Evolutionary conservation across 2,113 vertebrate genomes (phyloP), one percentile per base, ranked within the genome.

Genomic region (Craseonycteris thonglongyai): DNA sequence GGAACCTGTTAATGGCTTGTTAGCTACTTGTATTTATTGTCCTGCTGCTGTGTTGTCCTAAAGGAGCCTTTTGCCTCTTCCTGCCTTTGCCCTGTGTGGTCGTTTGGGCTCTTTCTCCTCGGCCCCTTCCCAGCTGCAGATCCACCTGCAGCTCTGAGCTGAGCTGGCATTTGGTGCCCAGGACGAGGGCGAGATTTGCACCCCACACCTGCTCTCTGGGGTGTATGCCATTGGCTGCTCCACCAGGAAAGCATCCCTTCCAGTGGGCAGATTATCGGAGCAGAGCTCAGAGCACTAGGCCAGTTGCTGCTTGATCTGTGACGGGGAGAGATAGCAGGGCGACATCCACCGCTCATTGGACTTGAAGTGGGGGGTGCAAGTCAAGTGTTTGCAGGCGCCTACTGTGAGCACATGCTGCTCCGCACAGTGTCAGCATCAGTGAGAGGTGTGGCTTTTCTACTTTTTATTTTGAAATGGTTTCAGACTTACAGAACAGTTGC

Each of bases 391-490:
- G 28, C 28, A 15, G 18, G 76, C 42, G 0, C 28, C n/a, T 7
- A 4, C 5, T 8, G 83, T 40, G 76, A 12, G 79, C n/a, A 7
- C 38, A 45, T 1, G 0, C 45, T 26, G 38, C 45, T 30, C n/a
- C 35, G 13, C 10, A 6, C 18, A 8, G 40, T 1, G 11, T 2
- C 21, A 3, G 71, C 0, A 3, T 90, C 8, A 12, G 49, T 21
- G 11, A 2, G 13, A n/a, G 18, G 49, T 15, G 0, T 12, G 47
- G 5, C n/a, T 7, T 21, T 24, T 81, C 58, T 84, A 68, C 42
- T 38, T 49, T 61, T 65, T 61, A 84, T 38, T 80, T 38, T 51
- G 72, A 89, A 74, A 40, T 54, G 22, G 75, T 49, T 76, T 82
- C n/a, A 65, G 59, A 75, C 38, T 59, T 47, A 38, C 12, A 13